Evolutionary conservation across 1,140 invertebrate species (phyloP), one percentile per base, ranked within the genome.

Genomic region (Monomorium pharaonis): DNA sequence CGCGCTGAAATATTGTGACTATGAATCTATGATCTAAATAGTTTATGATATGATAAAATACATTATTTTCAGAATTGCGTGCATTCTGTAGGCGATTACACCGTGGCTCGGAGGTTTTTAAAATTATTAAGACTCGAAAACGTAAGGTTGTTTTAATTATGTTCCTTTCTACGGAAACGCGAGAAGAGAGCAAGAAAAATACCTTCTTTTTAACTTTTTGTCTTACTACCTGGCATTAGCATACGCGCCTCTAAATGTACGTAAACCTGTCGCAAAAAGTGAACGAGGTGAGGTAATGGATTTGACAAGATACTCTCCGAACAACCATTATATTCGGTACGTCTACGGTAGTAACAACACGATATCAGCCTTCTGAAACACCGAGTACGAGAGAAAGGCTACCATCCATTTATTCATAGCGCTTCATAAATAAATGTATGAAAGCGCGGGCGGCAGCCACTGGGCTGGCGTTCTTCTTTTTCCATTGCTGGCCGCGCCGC

Each of bases 381-480:
- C 81, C 75, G 78, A 89, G 91, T 90, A 80, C 87, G 88, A 88
- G 91, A 91, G 90, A 91, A 92, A 93, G 91, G 89, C 91, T 90
- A 90, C 77, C 92, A 95, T 95, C 93, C 93, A 95, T 94, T 94
- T 95, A 95, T 95, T 95, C 94, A 95, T 95, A 93, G 90, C 91
- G 91, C 88, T 94, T 94, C 93, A 95, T 95, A 94, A 95, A 95
- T 95, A 94, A 94, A 95, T 95, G 92, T 90, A 95, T 95, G 94
- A 94, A 94, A 91, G 93, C 89, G 69, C 70, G 47, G 78, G 88
- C 90, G 69, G 76, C 91, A 85, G 88, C 86, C 76, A 89, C 81
- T 86, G 77, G 85, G 86, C 86, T 88, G 77, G 87, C 80, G 84
- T 85, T 87, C 74, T 81, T 88, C 88, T 90, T 88, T 89, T 83